A percentile compares a stretch with the other conserved stretches of the same genome.
Evolutionary conservation across 1,140 invertebrate genomes (phyloP).

Genomic region (Camponotus floridanus): DNA sequence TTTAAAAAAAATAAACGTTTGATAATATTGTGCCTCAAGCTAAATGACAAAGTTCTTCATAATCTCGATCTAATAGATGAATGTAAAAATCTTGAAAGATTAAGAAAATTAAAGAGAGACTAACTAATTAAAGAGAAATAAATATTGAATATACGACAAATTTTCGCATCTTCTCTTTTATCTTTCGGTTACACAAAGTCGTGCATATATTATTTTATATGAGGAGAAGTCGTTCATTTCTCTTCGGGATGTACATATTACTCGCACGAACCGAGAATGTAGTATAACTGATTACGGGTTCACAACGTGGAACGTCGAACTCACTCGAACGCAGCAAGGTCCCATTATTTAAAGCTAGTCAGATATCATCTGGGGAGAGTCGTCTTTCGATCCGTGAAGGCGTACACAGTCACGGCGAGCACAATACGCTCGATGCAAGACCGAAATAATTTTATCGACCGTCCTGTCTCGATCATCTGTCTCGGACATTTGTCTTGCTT

Average conservation of each 20-base stretch:
- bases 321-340: conserved; percentile 55
- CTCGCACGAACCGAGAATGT: conserved; percentile 34
- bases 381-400: conserved; percentile 51
- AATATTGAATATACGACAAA: neutral
- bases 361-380: conserved; percentile 60
- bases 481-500: conserved; percentile 12
- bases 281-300: conserved; percentile 52
- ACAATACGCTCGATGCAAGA: conserved; percentile 49
- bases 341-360: conserved; percentile 60
- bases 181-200: neutral
- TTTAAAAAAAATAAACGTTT: neutral
- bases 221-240: conserved; percentile 29
- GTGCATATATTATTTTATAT: conserved; percentile 21
- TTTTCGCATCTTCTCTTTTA: too few relatives aligned
- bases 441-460: conserved; percentile 49
- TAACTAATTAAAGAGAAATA: neutral
- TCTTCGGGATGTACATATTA: conserved; percentile 39
- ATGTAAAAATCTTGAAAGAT: neutral
- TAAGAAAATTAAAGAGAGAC: too few relatives aligned
- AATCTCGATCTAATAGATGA: neutral
- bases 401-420: conserved; percentile 41
- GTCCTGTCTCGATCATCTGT: conserved; percentile 24
- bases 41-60: neutral
- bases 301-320: conserved; percentile 55
- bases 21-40: neutral